Conservation (phyloP, 2,113 vertebrate genomes). For the Peromyscus maniculatus region DNA sequence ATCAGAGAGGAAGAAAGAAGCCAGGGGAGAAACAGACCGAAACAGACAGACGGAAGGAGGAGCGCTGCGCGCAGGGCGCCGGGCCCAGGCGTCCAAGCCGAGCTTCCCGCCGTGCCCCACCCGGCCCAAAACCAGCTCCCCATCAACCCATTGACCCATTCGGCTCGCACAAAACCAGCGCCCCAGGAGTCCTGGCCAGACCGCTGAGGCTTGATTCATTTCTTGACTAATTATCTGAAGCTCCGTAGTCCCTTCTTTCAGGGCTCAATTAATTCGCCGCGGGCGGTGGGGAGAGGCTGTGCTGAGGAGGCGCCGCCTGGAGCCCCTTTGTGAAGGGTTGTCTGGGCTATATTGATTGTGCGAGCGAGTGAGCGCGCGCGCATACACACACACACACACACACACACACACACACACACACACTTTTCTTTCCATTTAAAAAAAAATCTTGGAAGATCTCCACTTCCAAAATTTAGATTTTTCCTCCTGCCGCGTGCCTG, state of each 20-base stretch:
- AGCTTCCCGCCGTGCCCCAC: conserved; percentile 34
- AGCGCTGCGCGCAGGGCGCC: conserved; percentile 87
- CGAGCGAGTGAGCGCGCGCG: conserved; percentile 28
- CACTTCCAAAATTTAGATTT: conserved; percentile 84
- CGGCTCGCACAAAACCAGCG: conserved; percentile 93
- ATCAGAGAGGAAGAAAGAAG: background rate
- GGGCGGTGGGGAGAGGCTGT: conserved; percentile 92
- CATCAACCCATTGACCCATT: conserved; percentile 97
- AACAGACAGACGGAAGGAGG: background rate
- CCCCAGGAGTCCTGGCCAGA: conserved; percentile 92
- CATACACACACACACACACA: background rate
- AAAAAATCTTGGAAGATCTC: conserved; percentile 56
- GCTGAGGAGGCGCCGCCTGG: conserved; percentile 90
- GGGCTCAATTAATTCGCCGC: conserved; percentile 95
- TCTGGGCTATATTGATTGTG: conserved; percentile 77
- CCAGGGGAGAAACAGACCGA: background rate
- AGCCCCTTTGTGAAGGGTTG: conserved; percentile 74
- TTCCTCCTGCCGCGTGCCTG: background rate
- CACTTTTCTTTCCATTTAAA: background rate
- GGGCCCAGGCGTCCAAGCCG: conserved; percentile 92
- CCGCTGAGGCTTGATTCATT: conserved; percentile 93
- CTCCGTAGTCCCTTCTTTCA: conserved; percentile 91
- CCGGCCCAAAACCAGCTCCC: conserved; percentile 75
- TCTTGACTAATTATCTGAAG: conserved; percentile 98
- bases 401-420: background rate